A percentile compares a stretch with the other conserved stretches of the same genome.
These are phyloP conservation scores for Nerophis ophidion DNA, from an alignment of 2,113 vertebrate genomes.

Conservation along the genomic window DNA sequence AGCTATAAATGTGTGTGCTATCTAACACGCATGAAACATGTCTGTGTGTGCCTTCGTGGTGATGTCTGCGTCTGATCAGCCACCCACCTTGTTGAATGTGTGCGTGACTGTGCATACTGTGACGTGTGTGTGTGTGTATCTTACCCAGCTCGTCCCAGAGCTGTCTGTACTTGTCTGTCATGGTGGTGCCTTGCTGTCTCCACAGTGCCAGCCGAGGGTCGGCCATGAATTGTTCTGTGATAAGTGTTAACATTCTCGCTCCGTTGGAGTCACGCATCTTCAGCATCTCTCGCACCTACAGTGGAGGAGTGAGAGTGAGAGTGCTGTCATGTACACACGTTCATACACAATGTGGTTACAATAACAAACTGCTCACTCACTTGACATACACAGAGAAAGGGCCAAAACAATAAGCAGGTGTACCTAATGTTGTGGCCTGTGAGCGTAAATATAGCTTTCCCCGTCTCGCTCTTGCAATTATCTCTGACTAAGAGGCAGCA, in stretches of 20 bases:
- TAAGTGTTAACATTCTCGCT: constrained; percentile 95
- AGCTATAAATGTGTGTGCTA: constrained; percentile 9
- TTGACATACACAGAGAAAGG: constrained; percentile 2
- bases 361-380: not conserved
- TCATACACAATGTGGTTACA: not conserved
- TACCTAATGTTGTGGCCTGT: constrained; percentile 1
- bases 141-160: constrained; percentile 89
- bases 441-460: not conserved
- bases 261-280: constrained; percentile 98
- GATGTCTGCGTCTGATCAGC: constrained; percentile 28
- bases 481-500: constrained; percentile 16
- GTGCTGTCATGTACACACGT: constrained; percentile 9
- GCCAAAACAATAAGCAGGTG: not conserved
- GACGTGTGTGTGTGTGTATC: constrained; percentile 26
- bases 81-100: constrained; percentile 42
- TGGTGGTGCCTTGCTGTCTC: constrained; percentile 95
- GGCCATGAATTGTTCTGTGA: constrained; percentile 98
- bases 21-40: constrained; percentile 34
- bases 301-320: constrained; percentile 19
- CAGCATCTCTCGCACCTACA: constrained; percentile 95
- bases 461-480: constrained; percentile 28
- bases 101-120: constrained; percentile 16
- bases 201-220: constrained; percentile 91
- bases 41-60: constrained; percentile 23
- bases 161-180: constrained; percentile 98